Base-by-base conservation (phyloP, 2,888 invertebrate genomes). In the Camptogramma bilineatum region DNA sequence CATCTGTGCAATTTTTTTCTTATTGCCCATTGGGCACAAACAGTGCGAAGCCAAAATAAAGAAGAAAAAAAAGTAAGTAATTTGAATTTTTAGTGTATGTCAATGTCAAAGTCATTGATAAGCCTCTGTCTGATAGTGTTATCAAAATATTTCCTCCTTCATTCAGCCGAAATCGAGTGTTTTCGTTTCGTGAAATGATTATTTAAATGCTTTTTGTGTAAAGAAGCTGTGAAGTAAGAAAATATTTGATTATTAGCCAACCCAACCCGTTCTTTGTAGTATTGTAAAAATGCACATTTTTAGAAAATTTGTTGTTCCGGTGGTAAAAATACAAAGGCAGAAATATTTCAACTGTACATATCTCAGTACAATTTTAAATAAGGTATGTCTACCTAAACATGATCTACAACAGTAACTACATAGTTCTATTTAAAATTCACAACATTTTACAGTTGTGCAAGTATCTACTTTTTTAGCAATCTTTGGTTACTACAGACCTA, bases 281-380 rank as follows among this genome's bases (percentile, higher is more conserved):
- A n/a, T n/a, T n/a, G n/a, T n/a, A 31, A 44, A 34, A 44, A 61
- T 65, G 65, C n/a, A 57, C 46, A 24, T 34, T 16, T 46, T 56
- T 48, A 68, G 28, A 54, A 71, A 64, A 8, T 59, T 59, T 17
- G 16, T 61, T 34, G 16, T 47, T 17, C 62, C 58, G 34, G 28
- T 61, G 48, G 1, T 63, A 4, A 62, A 48, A 56, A 19, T 55
- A 48, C 66, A 60, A 57, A 57, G 34, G 42, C 54, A 58, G 24
- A 64, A 48, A 8, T 53, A 47, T 42, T 13, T 60, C 1, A 19
- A 42, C 28, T 52, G 31, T 59, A 53, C 61, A 9, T 66, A 62
- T 51, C 62, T 68, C 13, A 66, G 48, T 54, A 57, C 69, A 60
- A 57, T 51, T 31, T 42, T 46, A 16, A 18, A n/a, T 1, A 48